Conservation (phyloP, 2,113 vertebrate species). For the Psettodes erumei region DNA sequence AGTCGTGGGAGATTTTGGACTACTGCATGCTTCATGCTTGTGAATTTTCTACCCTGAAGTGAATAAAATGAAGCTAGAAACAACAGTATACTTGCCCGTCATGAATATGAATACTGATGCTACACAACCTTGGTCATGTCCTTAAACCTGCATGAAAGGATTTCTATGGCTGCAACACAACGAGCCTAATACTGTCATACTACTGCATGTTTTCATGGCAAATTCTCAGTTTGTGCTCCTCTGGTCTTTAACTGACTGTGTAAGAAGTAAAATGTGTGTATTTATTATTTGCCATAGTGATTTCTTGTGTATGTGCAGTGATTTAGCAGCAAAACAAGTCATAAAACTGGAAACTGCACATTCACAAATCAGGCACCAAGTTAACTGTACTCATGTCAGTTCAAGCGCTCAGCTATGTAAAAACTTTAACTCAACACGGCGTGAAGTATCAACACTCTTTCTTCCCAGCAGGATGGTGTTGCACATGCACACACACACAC, state of each 20-base stretch:
- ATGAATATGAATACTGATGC: too few species aligned
- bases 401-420: constrained; percentile 30
- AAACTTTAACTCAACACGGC: constrained; percentile 41
- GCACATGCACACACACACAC: neutral
- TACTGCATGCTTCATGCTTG: too few species aligned
- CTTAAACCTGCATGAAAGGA: neutral
- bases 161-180: neutral
- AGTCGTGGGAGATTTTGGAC: too few species aligned
- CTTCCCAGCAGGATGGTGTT: constrained; percentile 42
- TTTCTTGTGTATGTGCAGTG: neutral
- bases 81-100: too few species aligned
- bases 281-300: neutral
- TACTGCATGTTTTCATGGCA: neutral
- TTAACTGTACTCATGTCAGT: constrained; percentile 28
- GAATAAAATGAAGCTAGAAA: neutral
- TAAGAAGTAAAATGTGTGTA: neutral
- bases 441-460: constrained; percentile 44
- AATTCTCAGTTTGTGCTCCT: neutral
- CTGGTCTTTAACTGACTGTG: neutral
- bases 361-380: neutral
- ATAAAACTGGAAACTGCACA: constrained; percentile 4
- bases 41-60: neutral
- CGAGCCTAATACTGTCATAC: neutral
- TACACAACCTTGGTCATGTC: too few species aligned
- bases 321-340: neutral